A percentile compares a stretch with the other conserved stretches of the same genome.
Conservation (phyloP, 35 echinoderm and acorn worm genomes). For the Eucidaris tribuloides region DNA sequence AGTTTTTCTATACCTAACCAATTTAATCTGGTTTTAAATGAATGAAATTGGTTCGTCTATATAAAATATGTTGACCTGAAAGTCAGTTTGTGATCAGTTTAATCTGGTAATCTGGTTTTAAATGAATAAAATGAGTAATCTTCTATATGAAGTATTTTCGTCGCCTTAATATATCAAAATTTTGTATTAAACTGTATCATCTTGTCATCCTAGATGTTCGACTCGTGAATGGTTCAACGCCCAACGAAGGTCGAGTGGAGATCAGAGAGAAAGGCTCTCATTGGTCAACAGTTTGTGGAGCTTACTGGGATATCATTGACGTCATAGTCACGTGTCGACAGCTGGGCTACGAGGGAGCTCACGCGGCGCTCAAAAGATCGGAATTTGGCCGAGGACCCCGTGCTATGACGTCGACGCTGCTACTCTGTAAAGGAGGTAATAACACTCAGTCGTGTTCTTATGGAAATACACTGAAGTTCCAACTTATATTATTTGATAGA, state of each 20-base stretch:
- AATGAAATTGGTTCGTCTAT: not conserved
- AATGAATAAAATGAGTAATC: not conserved
- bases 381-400: slow-evolving; percentile 35
- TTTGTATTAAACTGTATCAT: not conserved
- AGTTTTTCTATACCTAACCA: not conserved
- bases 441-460: too few species aligned
- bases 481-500: not conserved
- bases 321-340: slow-evolving; percentile 74
- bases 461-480: too few species aligned
- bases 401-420: slow-evolving; percentile 26
- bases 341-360: slow-evolving; percentile 71
- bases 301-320: slow-evolving; percentile 67
- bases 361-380: slow-evolving; percentile 20
- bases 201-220: slow-evolving; percentile 51
- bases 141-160: not conserved
- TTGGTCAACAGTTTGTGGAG: slow-evolving; percentile 74
- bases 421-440: slow-evolving; percentile 70
- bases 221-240: slow-evolving; percentile 40
- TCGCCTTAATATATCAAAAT: not conserved
- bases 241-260: slow-evolving; percentile 72
- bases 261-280: slow-evolving; percentile 59
- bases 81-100: not conserved
- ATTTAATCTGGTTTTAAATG: not conserved
- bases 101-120: not conserved
- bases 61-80: not conserved